Base-by-base conservation (phyloP, 2,888 invertebrate species). In the Labia minor region DNA sequence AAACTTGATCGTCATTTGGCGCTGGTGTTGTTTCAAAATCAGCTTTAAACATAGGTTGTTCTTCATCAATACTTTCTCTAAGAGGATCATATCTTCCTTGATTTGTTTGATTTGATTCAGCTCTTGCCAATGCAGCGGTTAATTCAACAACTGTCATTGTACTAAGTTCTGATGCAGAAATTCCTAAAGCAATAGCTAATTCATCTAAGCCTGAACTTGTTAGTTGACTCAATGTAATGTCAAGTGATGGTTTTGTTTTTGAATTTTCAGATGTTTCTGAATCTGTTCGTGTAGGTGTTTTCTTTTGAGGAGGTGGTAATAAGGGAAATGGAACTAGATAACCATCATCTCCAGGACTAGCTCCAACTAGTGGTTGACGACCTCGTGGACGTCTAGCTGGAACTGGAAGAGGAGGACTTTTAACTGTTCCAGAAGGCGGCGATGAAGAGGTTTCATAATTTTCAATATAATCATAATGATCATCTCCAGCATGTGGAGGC, bases 141-240 rank as follows among this genome's bases (percentile, higher is more conserved):
- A 94, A 81, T 77, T 93, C 92, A 19, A 91, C 90, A 68, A 94
- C 79, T 0, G 93, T 93, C 87, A 93, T 88, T 67, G 88, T 89
- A 65, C 90, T 90, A 63, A 94, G 78, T 68, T 90, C 87, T 64
- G 85, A 83, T 0, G 89, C 83, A 0, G 91, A 90, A 73, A 93
- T 90, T 71, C 87, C 87, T 68, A 85, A 81, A 79, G 88, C 88
- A 18, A 80, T 75, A 0, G 93, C 90, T 67, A 93, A 78, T 70
- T 93, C 92, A 71, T 88, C 88, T 74, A 93, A 84, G 71, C 89
- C 89, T 74, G 90, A 85, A 1, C 90, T 87, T 26, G 92, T 87
- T 68, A 93, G 81, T 75, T 93, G 91, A 73, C 86, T 88, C 68
- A 92, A 81, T 0, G 92, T 92, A 71, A 92, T 90, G 76, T 92